Evolutionary conservation across 2,113 vertebrate genomes (phyloP).

Genomic region (Peromyscus leucopus): DNA sequence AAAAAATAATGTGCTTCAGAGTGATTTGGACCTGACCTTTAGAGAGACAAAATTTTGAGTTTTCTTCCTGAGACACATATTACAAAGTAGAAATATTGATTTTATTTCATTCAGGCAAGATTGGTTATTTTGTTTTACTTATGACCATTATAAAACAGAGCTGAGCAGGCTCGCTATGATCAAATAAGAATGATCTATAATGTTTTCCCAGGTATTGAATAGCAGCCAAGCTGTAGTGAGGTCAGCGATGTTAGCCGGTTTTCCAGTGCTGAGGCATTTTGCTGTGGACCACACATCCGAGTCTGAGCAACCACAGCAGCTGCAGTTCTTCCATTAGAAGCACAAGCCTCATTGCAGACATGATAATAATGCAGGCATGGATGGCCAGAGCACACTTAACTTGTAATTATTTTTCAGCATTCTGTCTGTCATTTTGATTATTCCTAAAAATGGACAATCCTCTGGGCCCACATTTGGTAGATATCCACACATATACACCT

Average conservation of each 20-base stretch:
- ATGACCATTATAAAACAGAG: slow-evolving; percentile 78
- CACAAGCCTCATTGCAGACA: slow-evolving; percentile 45
- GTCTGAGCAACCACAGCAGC: not conserved
- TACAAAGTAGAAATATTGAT: slow-evolving; percentile 76
- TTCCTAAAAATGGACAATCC: slow-evolving; percentile 46
- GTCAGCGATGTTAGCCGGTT: slow-evolving; percentile 69
- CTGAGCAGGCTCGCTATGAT: slow-evolving; percentile 66
- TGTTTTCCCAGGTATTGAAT: slow-evolving; percentile 73
- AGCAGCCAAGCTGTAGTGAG: slow-evolving; percentile 65
- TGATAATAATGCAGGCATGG: not conserved
- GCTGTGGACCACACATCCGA: slow-evolving; percentile 6
- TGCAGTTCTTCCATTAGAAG: not conserved
- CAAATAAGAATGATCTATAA: slow-evolving; percentile 81
- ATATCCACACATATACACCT: not conserved
- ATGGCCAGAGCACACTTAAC: slow-evolving; percentile 48
- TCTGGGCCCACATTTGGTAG: not conserved
- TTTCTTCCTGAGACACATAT: slow-evolving; percentile 69
- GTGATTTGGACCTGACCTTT: slow-evolving; percentile 69
- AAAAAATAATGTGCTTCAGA: not conserved
- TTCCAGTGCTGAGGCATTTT: not conserved
- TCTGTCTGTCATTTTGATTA: slow-evolving; percentile 59
- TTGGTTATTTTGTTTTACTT: slow-evolving; percentile 84
- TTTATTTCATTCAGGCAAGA: slow-evolving; percentile 79
- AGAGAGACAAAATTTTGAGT: slow-evolving; percentile 54
- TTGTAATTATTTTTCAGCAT: slow-evolving; percentile 65